A percentile compares a stretch with the other conserved stretches of the same genome.
Evolutionary conservation across 2,797 vertebrate species (phyloP).

Genomic region (Pipistrellus nathusii): DNA sequence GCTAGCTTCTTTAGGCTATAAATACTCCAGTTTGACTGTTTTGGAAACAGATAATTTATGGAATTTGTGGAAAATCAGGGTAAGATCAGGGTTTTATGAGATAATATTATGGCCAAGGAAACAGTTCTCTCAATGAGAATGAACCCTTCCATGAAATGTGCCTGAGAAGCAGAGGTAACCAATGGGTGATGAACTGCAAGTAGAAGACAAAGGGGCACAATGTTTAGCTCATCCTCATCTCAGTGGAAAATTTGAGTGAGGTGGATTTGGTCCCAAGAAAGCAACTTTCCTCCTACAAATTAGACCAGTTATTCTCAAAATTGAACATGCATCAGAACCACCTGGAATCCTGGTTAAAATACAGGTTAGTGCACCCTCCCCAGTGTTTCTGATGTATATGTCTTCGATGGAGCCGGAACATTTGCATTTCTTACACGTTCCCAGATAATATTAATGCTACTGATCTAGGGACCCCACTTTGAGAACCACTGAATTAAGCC

Average conservation of each 20-base stretch:
- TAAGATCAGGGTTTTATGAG: slow-evolving; percentile 11
- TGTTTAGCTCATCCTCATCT: neutral
- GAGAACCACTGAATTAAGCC: neutral
- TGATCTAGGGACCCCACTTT: neutral
- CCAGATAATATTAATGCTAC: neutral
- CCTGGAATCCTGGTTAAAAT: neutral
- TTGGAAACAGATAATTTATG: slow-evolving; percentile 53
- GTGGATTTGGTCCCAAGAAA: neutral
- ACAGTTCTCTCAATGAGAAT: neutral
- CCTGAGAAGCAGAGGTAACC: neutral
- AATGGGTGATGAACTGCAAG: neutral
- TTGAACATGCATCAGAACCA: neutral
- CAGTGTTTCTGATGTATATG: neutral
- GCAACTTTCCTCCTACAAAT: neutral
- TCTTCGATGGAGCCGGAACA: neutral
- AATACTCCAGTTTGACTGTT: slow-evolving; percentile 52
- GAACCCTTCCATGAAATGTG: neutral
- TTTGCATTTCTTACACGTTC: neutral
- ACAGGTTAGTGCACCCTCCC: neutral
- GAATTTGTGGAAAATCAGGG: slow-evolving; percentile 32
- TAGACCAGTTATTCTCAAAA: neutral
- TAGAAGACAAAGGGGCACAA: neutral
- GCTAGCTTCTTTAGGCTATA: slow-evolving; percentile 63
- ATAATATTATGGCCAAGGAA: neutral
- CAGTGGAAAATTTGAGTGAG: neutral